Percentiles rank a stretch among this genome's conserved stretches.
Conservation (phyloP, 1,140 invertebrate species). For the Eurytemora carolleeae region DNA sequence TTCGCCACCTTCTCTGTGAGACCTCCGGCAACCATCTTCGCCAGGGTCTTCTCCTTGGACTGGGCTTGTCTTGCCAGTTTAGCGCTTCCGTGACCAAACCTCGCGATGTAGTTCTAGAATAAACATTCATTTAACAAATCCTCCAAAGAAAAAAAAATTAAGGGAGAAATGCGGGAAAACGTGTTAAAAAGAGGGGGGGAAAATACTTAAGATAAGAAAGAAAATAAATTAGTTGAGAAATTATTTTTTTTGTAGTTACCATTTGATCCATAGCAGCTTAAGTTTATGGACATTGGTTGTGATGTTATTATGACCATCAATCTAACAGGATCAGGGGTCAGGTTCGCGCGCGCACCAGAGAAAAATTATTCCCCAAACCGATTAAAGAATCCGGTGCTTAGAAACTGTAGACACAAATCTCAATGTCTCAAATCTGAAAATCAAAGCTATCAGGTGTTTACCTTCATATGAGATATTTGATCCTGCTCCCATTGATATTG, state of each 20-base stretch:
- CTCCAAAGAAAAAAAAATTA: slow-evolving; percentile 7
- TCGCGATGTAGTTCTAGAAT: slow-evolving; percentile 81
- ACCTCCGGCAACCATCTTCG: slow-evolving; percentile 95
- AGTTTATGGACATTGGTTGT: no score
- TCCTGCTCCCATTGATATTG: slow-evolving; percentile 99
- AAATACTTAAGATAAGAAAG: no score
- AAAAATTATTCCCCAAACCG: neutral
- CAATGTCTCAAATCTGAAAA: slow-evolving; percentile 2
- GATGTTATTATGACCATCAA: no score
- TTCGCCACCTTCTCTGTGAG: slow-evolving; percentile 76
- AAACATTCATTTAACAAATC: slow-evolving; percentile 18
- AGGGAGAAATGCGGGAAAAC: no score
- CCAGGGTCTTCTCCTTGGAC: slow-evolving; percentile 95
- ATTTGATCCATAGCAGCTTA: no score
- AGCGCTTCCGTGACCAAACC: slow-evolving; percentile 96
- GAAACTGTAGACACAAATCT: neutral
- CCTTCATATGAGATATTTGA: slow-evolving; percentile 98
- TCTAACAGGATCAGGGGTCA: neutral
- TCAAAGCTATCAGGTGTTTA: no score
- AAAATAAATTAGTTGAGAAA: no score
- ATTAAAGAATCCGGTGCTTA: neutral
- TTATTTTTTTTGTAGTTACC: no score
- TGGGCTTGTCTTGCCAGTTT: slow-evolving; percentile 96
- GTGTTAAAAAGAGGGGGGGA: no score
- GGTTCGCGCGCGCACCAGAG: slow-evolving; percentile 9